Base-by-base conservation (phyloP, 2,113 vertebrate species). In the Hyla sarda region DNA sequence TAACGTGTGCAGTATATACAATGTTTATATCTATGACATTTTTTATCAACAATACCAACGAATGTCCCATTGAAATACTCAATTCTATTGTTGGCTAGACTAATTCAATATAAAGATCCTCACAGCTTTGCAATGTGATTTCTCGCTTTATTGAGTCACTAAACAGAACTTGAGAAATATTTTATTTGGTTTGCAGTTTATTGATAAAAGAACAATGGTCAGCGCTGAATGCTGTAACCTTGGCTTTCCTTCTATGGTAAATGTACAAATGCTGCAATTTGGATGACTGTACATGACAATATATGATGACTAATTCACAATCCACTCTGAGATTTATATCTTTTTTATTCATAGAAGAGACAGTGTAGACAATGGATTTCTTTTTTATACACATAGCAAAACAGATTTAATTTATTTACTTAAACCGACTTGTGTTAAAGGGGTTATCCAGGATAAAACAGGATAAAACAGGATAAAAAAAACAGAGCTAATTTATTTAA, bases 131-230 rank as follows among this genome's bases (percentile, higher is more conserved):
- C 23, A 28, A 62, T 45, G 62, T 17, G 30, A 80, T 80, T 80
- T 80, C n/a, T 81, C 17, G 14, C 23, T 62, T 45, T 21, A 81
- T 45, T 62, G 56, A 81, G 34, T 62, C 34, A 62, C 74, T 52
- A 32, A 52, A 76, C n/a, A 45, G 37, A 65, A 23, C 23, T 45
- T 45, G 32, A 47, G 14, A 62, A 45, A 13, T 47, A 17, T 41
- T 41, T 45, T 80, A 71, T 62, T 62, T 81, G 16, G 21, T 62
- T 65, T 81, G n/a, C 23, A 23, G 56, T 45, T 41, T n/a, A 45
- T 28, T 80, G 77, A 78, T 56, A 78, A 78, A 58, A 58, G 50
- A 56, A 78, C 76, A 78, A n/a, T 77, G 50, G 74, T 50, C 25
- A 76, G 14, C n/a, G 7, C 16, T 50, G 28, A 50, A 37, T 11